Conservation (phyloP, 2,888 invertebrate genomes). For the Drosophila emarginata region DNA sequence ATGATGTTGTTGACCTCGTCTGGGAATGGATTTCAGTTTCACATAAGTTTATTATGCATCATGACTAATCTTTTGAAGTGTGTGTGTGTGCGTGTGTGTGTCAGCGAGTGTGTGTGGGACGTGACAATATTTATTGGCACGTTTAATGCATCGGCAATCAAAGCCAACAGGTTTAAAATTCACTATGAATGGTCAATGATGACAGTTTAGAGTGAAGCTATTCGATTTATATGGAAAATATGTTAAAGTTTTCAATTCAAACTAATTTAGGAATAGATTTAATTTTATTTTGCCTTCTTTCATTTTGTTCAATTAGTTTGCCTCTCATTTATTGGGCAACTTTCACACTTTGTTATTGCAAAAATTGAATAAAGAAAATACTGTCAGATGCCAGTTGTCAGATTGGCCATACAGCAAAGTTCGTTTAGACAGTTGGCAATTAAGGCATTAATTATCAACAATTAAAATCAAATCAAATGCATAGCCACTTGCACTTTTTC, state of each 20-base stretch:
- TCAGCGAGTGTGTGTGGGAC: conserved; percentile 28
- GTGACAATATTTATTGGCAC: conserved; percentile 71
- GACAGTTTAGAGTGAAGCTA: not conserved
- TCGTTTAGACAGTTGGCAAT: conserved; percentile 64
- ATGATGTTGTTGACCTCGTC: conserved; percentile 15
- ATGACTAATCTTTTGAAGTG: conserved; percentile 44
- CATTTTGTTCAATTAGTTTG: conserved; percentile 19
- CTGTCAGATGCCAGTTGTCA: conserved; percentile 22
- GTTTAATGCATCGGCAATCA: conserved; percentile 51
- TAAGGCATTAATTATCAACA: conserved; percentile 68
- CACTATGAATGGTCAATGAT: conserved; percentile 5
- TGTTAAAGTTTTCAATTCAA: not conserved
- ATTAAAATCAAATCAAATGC: conserved; percentile 64
- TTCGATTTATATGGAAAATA: not conserved
- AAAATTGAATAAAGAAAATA: conserved; percentile 20
- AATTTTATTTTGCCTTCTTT: conserved; percentile 55
- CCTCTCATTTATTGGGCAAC: conserved; percentile 29
- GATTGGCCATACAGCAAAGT: conserved; percentile 45
- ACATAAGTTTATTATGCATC: not conserved
- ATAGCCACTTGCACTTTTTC: conserved; percentile 24
- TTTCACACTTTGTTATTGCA: not conserved
- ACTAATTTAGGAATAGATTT: not conserved
- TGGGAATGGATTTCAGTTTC: conserved; percentile 37
- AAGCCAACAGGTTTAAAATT: conserved; percentile 29
- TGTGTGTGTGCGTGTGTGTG: conserved; percentile 1